These are phyloP conservation scores for Drosophila kanapiae DNA, from an alignment of 1,140 invertebrate species.

Conservation along the genomic window DNA sequence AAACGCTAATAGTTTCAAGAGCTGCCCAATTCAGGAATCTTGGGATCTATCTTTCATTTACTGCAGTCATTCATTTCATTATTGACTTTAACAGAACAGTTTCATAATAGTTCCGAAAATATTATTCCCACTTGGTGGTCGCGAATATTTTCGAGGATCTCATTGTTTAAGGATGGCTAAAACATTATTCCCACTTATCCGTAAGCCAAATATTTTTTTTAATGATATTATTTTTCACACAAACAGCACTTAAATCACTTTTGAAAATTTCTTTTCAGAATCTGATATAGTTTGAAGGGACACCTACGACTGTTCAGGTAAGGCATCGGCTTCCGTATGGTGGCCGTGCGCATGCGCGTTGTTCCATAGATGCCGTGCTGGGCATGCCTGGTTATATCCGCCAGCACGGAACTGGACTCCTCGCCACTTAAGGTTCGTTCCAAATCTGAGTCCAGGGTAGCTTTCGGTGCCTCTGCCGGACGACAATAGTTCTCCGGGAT, in stretches of 20 bases:
- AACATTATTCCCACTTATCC: not conserved
- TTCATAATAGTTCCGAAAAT: not conserved
- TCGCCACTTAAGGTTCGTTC: conserved; percentile 44
- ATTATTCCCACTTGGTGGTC: not conserved
- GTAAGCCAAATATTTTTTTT: not conserved
- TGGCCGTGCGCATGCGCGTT: conserved; percentile 79
- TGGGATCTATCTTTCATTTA: no score
- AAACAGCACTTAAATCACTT: not conserved
- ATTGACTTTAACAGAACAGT: no score
- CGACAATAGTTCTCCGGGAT: conserved; percentile 73
- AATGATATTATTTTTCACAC: not conserved
- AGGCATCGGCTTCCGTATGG: conserved; percentile 80
- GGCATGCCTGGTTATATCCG: conserved; percentile 60
- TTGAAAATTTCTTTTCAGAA: not conserved
- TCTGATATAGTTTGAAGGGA: conserved; percentile 19
- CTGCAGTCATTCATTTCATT: no score
- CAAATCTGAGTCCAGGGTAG: conserved; percentile 59
- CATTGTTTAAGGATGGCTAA: not conserved
- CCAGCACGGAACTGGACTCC: conserved; percentile 39
- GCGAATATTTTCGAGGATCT: not conserved
- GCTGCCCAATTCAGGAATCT: not conserved
- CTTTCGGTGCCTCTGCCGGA: conserved; percentile 31
- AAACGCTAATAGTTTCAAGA: not conserved
- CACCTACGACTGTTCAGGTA: conserved; percentile 83
- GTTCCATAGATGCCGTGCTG: conserved; percentile 75